These are phyloP conservation scores for Pemphredon lugubris DNA, from an alignment of 2,888 invertebrate species.

Conservation along the genomic window DNA sequence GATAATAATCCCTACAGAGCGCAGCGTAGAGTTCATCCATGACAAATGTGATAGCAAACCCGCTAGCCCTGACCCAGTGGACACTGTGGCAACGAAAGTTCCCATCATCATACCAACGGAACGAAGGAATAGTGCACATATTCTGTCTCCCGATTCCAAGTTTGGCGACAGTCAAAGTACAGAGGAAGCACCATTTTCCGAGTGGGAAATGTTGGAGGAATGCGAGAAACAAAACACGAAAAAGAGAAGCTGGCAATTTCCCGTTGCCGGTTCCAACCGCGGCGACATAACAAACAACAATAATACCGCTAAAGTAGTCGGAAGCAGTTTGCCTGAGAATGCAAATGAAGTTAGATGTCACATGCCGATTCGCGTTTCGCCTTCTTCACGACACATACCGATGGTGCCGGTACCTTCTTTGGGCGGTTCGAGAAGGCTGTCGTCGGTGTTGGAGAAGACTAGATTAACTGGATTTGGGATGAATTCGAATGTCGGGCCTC, in stretches of 20 bases:
- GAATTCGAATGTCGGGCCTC: conserved; percentile 37
- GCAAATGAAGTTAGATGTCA: conserved; percentile 20
- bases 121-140: conserved; percentile 39
- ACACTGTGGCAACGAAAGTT: conserved; percentile 57
- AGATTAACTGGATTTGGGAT: conserved; percentile 31
- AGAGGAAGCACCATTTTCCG: conserved; percentile 53
- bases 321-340: conserved; percentile 57
- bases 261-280: no score
- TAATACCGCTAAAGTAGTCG: conserved; percentile 55
- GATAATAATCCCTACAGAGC: conserved; percentile 80
- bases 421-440: conserved; percentile 68
- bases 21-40: conserved; percentile 55
- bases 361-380: conserved; percentile 6
- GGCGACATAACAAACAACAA: no score
- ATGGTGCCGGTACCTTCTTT: conserved; percentile 70
- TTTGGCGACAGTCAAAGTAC: conserved; percentile 7
- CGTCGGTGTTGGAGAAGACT: conserved; percentile 66
- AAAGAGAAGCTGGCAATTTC: conserved; percentile 48
- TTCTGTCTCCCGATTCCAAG: conserved; percentile 8
- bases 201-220: conserved; percentile 68
- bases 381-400: conserved; percentile 64
- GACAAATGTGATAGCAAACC: conserved; percentile 60
- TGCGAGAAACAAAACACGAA: conserved; percentile 46
- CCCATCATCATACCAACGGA: conserved; percentile 73
- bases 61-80: conserved; percentile 68